Conservation (phyloP, 2,113 vertebrate species). For the Kobus ellipsiprymnus region DNA sequence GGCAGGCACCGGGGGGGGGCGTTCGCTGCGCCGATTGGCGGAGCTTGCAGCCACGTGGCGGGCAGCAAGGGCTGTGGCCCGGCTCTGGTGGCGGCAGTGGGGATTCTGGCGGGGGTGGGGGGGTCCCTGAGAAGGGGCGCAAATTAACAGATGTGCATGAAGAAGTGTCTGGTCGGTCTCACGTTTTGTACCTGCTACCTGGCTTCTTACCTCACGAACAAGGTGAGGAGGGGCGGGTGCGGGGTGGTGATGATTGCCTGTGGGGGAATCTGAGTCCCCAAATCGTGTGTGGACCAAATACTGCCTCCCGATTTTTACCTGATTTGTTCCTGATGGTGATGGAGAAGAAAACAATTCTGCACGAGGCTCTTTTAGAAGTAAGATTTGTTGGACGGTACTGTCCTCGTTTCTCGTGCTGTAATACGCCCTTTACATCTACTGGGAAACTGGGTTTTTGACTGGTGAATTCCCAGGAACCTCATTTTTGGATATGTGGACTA, state of each 20-base stretch:
- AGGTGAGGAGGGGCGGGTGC: slow-evolving; percentile 73
- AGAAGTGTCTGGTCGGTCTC: slow-evolving; percentile 70
- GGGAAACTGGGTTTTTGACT: not conserved
- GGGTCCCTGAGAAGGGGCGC: not conserved
- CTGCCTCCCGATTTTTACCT: not conserved
- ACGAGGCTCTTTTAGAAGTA: not conserved
- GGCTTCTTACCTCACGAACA: slow-evolving; percentile 82
- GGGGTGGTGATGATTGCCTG: not conserved
- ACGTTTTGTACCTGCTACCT: slow-evolving; percentile 79
- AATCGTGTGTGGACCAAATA: not conserved
- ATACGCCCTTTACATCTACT: not conserved
- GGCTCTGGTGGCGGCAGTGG: not conserved
- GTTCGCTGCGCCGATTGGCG: slow-evolving; percentile 60
- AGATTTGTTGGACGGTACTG: not conserved
- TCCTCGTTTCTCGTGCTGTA: not conserved
- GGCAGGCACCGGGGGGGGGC: not conserved
- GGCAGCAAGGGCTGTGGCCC: rapidly evolving
- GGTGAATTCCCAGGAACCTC: not conserved
- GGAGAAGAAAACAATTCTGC: not conserved
- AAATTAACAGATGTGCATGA: slow-evolving; percentile 72
- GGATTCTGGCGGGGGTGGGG: not conserved
- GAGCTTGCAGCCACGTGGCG: slow-evolving; percentile 57
- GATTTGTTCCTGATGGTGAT: not conserved
- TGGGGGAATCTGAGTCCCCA: not conserved
- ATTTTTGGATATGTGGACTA: not conserved